Conservation (phyloP, 2,888 invertebrate genomes). For the Operophtera brumata region DNA sequence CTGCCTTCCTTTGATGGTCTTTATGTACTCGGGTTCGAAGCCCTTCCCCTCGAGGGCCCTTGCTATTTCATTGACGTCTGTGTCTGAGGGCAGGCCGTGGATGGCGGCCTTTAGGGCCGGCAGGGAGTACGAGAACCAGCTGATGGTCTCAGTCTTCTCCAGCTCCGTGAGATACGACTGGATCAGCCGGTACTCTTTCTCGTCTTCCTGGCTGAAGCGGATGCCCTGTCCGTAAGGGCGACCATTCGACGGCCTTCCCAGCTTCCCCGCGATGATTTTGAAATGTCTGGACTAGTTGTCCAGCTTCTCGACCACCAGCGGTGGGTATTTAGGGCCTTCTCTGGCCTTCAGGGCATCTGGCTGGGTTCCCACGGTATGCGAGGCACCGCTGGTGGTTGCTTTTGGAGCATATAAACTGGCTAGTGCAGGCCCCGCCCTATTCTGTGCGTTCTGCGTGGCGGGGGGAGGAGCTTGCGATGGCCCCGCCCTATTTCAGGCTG, state of each 20-base stretch:
- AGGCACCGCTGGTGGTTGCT: too few species aligned
- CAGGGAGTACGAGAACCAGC: not conserved
- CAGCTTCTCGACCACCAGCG: too few species aligned
- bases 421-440: too few species aligned
- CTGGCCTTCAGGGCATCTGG: not conserved
- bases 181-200: not conserved
- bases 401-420: too few species aligned
- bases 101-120: not conserved
- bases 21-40: not conserved
- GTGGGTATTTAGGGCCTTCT: not conserved
- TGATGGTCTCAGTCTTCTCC: not conserved
- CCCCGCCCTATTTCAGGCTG: too few species aligned
- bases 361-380: too few species aligned
- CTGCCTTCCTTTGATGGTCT: too few species aligned
- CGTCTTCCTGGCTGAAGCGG: conserved; percentile 7
- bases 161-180: not conserved
- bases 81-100: not conserved
- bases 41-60: not conserved
- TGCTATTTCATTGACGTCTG: not conserved
- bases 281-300: too few species aligned
- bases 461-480: too few species aligned
- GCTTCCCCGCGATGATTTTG: not conserved
- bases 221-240: conserved; percentile 7
- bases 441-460: too few species aligned
- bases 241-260: conserved; percentile 6